Percentiles rank a stretch among this genome's conserved stretches.
Evolutionary conservation across 1,140 invertebrate genomes (phyloP).

Genomic region (Dendrolimus kikuchii): DNA sequence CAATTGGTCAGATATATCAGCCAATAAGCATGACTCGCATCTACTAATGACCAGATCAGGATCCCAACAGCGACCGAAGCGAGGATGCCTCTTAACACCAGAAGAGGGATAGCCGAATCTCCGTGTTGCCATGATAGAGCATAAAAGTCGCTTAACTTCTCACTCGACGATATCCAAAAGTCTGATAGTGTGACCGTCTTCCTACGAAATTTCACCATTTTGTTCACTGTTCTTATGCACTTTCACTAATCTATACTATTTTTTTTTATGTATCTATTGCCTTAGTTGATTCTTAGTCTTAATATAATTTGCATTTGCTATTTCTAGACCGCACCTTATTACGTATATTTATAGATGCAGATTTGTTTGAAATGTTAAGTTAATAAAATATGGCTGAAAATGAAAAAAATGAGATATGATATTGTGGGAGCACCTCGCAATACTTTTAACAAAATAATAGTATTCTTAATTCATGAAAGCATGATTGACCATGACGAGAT

Average conservation of each 20-base stretch:
- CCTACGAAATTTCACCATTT: constrained; percentile 59
- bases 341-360: too few species aligned
- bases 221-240: constrained; percentile 16
- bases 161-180: constrained; percentile 54
- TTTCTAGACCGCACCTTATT: too few species aligned
- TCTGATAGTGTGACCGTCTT: constrained; percentile 39
- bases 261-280: too few species aligned
- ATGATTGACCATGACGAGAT: too few species aligned
- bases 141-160: constrained; percentile 51
- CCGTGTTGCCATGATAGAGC: constrained; percentile 59
- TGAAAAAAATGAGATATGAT: too few species aligned
- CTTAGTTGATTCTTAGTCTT: too few species aligned
- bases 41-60: constrained; percentile 67
- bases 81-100: constrained; percentile 73
- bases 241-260: neutral
- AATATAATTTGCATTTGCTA: too few species aligned
- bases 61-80: constrained; percentile 54
- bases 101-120: constrained; percentile 39
- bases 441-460: too few species aligned
- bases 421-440: too few species aligned
- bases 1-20: constrained; percentile 82
- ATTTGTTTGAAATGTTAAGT: too few species aligned
- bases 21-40: constrained; percentile 65
- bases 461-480: too few species aligned
- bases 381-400: too few species aligned